Evolutionary conservation across 2,888 invertebrate genomes (phyloP).

Genomic region (Drosophila prostipennis): DNA sequence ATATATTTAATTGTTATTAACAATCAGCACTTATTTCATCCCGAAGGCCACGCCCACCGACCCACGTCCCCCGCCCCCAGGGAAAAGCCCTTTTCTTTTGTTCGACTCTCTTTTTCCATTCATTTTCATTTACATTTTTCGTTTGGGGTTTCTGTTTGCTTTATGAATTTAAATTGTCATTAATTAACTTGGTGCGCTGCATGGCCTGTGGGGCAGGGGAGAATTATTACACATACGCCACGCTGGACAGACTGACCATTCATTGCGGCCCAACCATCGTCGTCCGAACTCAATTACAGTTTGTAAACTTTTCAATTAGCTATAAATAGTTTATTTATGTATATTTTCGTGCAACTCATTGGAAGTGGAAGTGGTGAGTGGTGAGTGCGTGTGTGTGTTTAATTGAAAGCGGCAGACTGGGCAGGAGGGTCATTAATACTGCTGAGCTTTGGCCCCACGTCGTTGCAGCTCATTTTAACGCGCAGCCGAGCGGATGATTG

Average conservation of each 20-base stretch:
- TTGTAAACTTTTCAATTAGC: slow-evolving; percentile 82
- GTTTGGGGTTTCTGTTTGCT: slow-evolving; percentile 66
- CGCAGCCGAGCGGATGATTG: slow-evolving; percentile 79
- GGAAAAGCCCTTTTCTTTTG: slow-evolving; percentile 36
- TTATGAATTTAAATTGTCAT: slow-evolving; percentile 82
- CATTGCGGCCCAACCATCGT: slow-evolving; percentile 53
- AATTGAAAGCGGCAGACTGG: slow-evolving; percentile 48
- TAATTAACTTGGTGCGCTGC: slow-evolving; percentile 73
- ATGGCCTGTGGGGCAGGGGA: background rate
- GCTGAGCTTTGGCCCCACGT: slow-evolving; percentile 55
- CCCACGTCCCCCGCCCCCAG: background rate
- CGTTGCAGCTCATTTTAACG: slow-evolving; percentile 64
- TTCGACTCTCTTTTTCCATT: slow-evolving; percentile 57
- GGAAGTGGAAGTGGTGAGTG: slow-evolving; percentile 6
- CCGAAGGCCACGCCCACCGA: slow-evolving; percentile 5
- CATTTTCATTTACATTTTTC: slow-evolving; percentile 74
- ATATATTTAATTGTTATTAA: slow-evolving; percentile 80
- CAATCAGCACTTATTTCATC: slow-evolving; percentile 68
- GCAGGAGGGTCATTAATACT: slow-evolving; percentile 60
- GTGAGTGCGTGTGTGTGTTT: slow-evolving; percentile 41
- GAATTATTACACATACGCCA: slow-evolving; percentile 67
- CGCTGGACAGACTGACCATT: slow-evolving; percentile 53
- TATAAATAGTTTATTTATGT: slow-evolving; percentile 79
- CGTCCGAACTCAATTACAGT: slow-evolving; percentile 79
- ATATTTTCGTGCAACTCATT: slow-evolving; percentile 69